phyloP scores from a whole-genome alignment of 1,140 invertebrate species.

The Steinernema khuongi region DNA sequence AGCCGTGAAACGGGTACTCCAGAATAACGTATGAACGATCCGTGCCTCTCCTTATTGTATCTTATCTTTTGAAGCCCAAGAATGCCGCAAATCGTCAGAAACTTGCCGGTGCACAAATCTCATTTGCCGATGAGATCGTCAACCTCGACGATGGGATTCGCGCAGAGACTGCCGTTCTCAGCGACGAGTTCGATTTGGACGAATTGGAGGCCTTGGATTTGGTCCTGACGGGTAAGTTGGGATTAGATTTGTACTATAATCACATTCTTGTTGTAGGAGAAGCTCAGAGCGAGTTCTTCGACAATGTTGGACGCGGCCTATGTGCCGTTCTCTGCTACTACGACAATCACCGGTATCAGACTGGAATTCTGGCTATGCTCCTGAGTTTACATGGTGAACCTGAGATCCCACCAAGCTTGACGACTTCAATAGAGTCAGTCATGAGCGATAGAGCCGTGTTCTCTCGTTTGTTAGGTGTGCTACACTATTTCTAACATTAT shows the following conservation, averaged over 20 bases:
- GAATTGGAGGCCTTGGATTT: background rate
- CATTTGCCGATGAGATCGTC: background rate
- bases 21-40: background rate
- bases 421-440: background rate
- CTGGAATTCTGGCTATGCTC: background rate
- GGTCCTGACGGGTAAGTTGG: background rate
- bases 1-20: background rate
- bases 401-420: background rate
- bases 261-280: conserved; percentile 1
- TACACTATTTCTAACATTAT: background rate
- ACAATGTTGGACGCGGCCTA: background rate
- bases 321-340: background rate
- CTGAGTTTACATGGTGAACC: background rate
- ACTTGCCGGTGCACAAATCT: background rate
- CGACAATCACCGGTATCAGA: background rate
- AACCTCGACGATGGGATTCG: background rate
- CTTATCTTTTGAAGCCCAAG: background rate
- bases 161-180: background rate
- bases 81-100: conserved; percentile 2
- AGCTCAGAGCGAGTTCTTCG: background rate
- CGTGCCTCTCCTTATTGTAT: background rate
- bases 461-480: background rate
- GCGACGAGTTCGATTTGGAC: background rate
- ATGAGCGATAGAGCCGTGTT: background rate
- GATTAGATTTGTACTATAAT: background rate